Percentiles rank a stretch among this genome's conserved stretches.
Evolutionary conservation across 2,797 vertebrate genomes (phyloP).

Genomic region (Okamejei kenojei): DNA sequence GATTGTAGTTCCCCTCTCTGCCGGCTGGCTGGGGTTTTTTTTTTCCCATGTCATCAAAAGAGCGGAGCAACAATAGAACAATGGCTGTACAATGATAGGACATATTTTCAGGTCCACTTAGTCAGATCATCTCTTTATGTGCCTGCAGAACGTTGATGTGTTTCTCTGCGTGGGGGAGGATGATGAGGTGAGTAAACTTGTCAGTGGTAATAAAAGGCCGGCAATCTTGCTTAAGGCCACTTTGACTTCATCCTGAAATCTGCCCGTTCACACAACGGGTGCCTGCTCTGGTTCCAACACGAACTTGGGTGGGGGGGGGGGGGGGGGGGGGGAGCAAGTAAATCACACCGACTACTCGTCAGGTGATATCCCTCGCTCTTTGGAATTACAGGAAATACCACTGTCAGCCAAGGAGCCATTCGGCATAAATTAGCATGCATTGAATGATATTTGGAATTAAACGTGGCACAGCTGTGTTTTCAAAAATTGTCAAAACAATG

Average conservation of each 20-base stretch:
- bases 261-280: neutral
- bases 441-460: slow-evolving; percentile 10
- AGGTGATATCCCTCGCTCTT: neutral
- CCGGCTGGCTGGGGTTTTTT: neutral
- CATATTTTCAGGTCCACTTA: slow-evolving; percentile 24
- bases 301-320: neutral
- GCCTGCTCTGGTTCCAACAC: slow-evolving; percentile 25
- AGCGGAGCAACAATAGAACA: slow-evolving; percentile 17
- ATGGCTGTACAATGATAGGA: neutral
- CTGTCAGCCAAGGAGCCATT: neutral
- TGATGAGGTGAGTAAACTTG: slow-evolving; percentile 34
- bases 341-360: slow-evolving; percentile 14
- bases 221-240: slow-evolving; percentile 28
- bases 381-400: neutral
- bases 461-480: neutral
- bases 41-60: slow-evolving; percentile 34
- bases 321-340: neutral
- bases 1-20: neutral
- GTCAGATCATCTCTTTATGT: neutral
- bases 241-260: neutral
- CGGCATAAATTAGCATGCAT: neutral
- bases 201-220: slow-evolving; percentile 20
- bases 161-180: slow-evolving; percentile 1
- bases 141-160: neutral
- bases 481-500: neutral